Evolutionary conservation across 2,888 invertebrate species (phyloP).

Genomic region (Macaria liturata): DNA sequence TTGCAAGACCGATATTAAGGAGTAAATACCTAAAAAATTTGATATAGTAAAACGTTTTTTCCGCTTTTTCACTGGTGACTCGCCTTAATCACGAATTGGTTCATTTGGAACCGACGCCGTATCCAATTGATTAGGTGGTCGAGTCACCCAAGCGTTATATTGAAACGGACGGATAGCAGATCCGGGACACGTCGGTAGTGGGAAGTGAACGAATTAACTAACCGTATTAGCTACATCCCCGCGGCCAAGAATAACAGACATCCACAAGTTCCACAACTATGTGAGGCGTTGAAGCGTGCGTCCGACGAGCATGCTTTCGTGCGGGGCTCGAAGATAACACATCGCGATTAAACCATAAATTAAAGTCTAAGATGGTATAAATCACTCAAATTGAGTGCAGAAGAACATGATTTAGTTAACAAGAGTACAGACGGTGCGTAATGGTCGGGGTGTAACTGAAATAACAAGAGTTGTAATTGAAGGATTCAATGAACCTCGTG

Average conservation of each 20-base stretch:
- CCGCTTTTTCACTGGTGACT: no score
- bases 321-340: conserved; percentile 43
- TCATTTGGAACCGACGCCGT: conserved; percentile 54
- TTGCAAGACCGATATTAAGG: no score
- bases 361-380: conserved; percentile 40
- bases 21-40: no score
- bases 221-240: conserved; percentile 45
- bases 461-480: conserved; percentile 54
- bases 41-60: no score
- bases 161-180: conserved; percentile 50
- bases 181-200: conserved; percentile 36
- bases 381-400: conserved; percentile 47
- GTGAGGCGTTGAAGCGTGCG: conserved; percentile 30
- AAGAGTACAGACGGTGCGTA: conserved; percentile 30
- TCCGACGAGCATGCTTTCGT: conserved; percentile 31
- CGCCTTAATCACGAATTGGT: conserved; percentile 46
- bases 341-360: conserved; percentile 52
- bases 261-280: conserved; percentile 35
- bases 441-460: conserved; percentile 33
- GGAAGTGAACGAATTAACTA: conserved; percentile 58
- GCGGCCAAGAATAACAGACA: conserved; percentile 43
- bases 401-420: conserved; percentile 37
- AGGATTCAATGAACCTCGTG: conserved; percentile 55
- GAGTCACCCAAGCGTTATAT: conserved; percentile 52
- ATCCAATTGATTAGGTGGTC: conserved; percentile 61